These are phyloP conservation scores for Rissa tridactyla DNA, from an alignment of 2,113 vertebrate genomes.

Conservation along the genomic window DNA sequence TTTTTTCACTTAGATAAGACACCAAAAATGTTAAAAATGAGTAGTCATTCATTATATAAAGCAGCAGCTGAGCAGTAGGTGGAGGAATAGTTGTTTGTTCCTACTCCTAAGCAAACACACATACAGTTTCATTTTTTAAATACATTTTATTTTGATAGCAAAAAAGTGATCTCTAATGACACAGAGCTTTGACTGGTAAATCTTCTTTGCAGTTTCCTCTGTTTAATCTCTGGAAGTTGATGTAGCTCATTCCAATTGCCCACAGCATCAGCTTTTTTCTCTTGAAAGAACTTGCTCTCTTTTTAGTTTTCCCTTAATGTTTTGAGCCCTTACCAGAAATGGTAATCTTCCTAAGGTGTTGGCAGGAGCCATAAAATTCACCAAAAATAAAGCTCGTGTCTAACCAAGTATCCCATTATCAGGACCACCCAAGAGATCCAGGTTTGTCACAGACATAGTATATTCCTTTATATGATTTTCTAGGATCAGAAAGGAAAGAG, in stretches of 20 bases:
- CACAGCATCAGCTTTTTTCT: conserved; percentile 32
- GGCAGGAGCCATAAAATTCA: background rate
- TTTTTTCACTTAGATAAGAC: background rate
- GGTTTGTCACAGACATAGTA: background rate
- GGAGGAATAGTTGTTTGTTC: conserved; percentile 46
- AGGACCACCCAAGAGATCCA: background rate
- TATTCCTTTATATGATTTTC: background rate
- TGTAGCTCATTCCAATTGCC: conserved; percentile 12
- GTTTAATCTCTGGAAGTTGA: conserved; percentile 33
- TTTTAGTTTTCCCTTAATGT: conserved; percentile 23
- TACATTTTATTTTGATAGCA: conserved; percentile 23
- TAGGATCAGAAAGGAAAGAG: background rate
- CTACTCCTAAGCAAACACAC: conserved; percentile 19
- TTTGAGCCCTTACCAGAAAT: conserved; percentile 36
- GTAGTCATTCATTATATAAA: conserved; percentile 62
- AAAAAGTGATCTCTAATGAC: conserved; percentile 3
- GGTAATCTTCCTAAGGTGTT: conserved; percentile 31
- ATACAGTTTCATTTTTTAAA: background rate
- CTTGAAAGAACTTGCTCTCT: conserved; percentile 35
- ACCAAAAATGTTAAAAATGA: conserved; percentile 36
- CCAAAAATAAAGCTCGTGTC: background rate
- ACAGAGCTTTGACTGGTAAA: background rate
- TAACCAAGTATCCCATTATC: background rate
- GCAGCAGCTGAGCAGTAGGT: conserved; percentile 63
- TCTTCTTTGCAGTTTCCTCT: background rate